Base-by-base conservation (phyloP, 2,888 invertebrate genomes). In the Leucoma salicis region DNA sequence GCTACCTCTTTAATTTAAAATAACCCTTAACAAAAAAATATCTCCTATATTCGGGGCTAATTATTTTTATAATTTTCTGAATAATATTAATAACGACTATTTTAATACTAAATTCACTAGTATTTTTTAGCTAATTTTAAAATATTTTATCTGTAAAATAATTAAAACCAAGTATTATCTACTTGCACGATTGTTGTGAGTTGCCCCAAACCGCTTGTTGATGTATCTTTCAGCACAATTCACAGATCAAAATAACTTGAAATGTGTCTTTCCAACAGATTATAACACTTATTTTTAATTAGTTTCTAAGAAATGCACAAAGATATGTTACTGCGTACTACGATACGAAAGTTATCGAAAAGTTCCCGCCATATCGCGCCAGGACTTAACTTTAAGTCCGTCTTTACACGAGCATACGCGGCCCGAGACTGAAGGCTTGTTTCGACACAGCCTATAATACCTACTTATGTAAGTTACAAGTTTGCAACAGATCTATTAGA, bases 401-500 rank as follows among this genome's bases (percentile, higher is more conserved):
- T 74, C 77, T 72, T 62, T 74, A 71, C 84, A 76, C 76, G 68
- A 68, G 68, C 74, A 80, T 78, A 71, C 74, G 77, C 87, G 86
- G 82, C 81, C 77, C 62, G 75, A 79, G 71, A 89, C 88, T 89
- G 80, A 83, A 83, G 64, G 69, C 74, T 73, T 71, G 71, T 74
- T 77, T 70, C 73, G 66, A 66, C 61, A 72, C 73, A 70, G 74
- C 72, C 78, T 76, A 76, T 80, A 79, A 71, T 80, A 79, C 78
- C 72, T 70, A 77, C 74, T 83, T 70, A 74, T 78, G 82, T 82
- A 80, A 82, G 74, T 84, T 80, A 76, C 75, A 83, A 87, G 83
- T 86, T 86, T 77, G 78, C 70, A 61, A 53, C 25, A 33, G 47
- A 40, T 10, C 36, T 16, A 11, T 27, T 25, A 33, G 32, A 37